Evolutionary conservation across 2,888 invertebrate genomes (phyloP).

Genomic region (Drosophila testacea): DNA sequence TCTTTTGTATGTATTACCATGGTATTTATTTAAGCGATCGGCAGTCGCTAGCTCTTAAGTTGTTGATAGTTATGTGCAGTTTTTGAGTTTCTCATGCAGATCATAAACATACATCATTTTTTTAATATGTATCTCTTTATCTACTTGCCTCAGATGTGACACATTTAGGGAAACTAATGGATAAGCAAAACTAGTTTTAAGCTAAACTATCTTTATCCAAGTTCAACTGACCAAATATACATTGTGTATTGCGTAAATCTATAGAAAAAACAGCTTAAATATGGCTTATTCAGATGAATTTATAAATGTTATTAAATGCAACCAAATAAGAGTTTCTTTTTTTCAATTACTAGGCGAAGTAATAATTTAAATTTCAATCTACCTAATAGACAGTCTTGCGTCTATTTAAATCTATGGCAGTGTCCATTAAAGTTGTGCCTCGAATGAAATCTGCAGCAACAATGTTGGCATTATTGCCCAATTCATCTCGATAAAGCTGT

Average conservation of each 20-base stretch:
- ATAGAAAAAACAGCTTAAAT: slow-evolving; percentile 15
- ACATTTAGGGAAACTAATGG: slow-evolving; percentile 65
- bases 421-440: slow-evolving; percentile 87
- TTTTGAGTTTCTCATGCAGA: slow-evolving; percentile 25
- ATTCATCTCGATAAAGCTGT: slow-evolving; percentile 86
- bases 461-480: slow-evolving; percentile 87
- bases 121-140: slow-evolving; percentile 7
- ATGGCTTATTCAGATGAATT: slow-evolving; percentile 45
- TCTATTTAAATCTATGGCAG: slow-evolving; percentile 83
- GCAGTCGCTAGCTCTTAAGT: slow-evolving; percentile 36
- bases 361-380: no score
- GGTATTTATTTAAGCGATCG: slow-evolving; percentile 59
- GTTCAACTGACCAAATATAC: slow-evolving; percentile 19
- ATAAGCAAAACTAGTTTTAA: slow-evolving; percentile 43
- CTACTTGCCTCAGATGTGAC: slow-evolving; percentile 59
- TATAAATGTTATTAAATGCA: slow-evolving; percentile 46
- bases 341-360: no score
- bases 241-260: slow-evolving; percentile 11
- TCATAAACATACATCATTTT: slow-evolving; percentile 11
- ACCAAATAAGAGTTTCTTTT: not conserved
- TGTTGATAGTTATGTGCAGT: slow-evolving; percentile 26
- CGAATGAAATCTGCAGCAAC: slow-evolving; percentile 88
- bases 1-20: slow-evolving; percentile 35
- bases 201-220: slow-evolving; percentile 32
- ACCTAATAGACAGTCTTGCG: slow-evolving; percentile 62